A percentile compares a stretch with the other conserved stretches of the same genome.
Evolutionary conservation across 2,888 invertebrate species (phyloP).

Genomic region (Pandemis heparana): DNA sequence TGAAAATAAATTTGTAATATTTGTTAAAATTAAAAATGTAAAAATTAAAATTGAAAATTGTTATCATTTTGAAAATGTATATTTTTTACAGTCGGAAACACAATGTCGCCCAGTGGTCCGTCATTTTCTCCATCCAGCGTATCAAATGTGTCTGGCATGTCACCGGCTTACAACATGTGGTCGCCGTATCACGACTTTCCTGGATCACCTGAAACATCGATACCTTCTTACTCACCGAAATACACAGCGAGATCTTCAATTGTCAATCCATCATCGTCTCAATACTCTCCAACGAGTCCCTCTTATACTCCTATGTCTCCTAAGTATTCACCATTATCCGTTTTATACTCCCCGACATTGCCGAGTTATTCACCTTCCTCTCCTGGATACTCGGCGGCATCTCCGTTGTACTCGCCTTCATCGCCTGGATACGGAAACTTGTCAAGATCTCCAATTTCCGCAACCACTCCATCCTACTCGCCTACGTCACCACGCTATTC

Average conservation of each 20-base stretch:
- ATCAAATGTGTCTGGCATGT: slow-evolving; percentile 97
- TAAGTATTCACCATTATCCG: slow-evolving; percentile 93
- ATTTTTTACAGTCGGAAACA: slow-evolving; percentile 89
- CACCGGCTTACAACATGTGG: slow-evolving; percentile 93
- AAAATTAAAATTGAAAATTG: background rate
- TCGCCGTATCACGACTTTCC: slow-evolving; percentile 93
- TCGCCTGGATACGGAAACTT: slow-evolving; percentile 90
- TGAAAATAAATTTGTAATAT: background rate
- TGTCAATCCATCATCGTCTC: slow-evolving; percentile 89
- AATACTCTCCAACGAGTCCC: slow-evolving; percentile 90
- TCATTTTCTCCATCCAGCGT: slow-evolving; percentile 99
- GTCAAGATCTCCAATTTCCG: slow-evolving; percentile 93
- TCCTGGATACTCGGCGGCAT: slow-evolving; percentile 92
- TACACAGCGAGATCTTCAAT: slow-evolving; percentile 87
- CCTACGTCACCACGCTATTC: slow-evolving; percentile 90
- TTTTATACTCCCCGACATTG: slow-evolving; percentile 92
- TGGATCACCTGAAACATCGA: slow-evolving; percentile 92
- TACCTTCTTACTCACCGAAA: slow-evolving; percentile 80
- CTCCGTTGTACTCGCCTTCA: slow-evolving; percentile 91
- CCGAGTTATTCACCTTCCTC: slow-evolving; percentile 92
- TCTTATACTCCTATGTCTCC: slow-evolving; percentile 90
- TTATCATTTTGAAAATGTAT: background rate
- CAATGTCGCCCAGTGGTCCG: slow-evolving; percentile 98
- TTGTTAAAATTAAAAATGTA: background rate
- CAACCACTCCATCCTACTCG: slow-evolving; percentile 91